These are phyloP conservation scores for Huso huso DNA, from an alignment of 2,797 vertebrate species.

Conservation along the genomic window DNA sequence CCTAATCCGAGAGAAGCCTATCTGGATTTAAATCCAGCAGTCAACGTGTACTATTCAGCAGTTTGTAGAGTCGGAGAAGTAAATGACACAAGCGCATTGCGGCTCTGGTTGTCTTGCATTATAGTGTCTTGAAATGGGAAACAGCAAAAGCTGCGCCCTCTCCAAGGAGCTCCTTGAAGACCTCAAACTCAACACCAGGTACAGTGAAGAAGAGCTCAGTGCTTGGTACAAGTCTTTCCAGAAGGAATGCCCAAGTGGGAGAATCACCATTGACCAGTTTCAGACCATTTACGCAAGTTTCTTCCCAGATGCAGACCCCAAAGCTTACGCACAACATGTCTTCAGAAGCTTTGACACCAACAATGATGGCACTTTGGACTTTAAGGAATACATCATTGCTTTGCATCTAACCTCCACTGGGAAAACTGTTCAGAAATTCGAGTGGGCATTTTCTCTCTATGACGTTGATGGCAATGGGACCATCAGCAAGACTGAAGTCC, in stretches of 20 bases:
- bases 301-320: slow-evolving; percentile 80
- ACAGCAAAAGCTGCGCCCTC: slow-evolving; percentile 74
- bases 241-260: slow-evolving; percentile 79
- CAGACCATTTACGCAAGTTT: slow-evolving; percentile 84
- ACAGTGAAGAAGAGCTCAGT: slow-evolving; percentile 72
- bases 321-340: slow-evolving; percentile 79
- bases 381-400: slow-evolving; percentile 87
- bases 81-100: background rate
- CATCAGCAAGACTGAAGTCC: slow-evolving; percentile 82
- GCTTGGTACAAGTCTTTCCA: slow-evolving; percentile 84
- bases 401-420: slow-evolving; percentile 83
- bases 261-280: slow-evolving; percentile 75
- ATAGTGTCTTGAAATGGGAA: slow-evolving; percentile 63
- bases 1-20: slow-evolving; percentile 54
- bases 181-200: slow-evolving; percentile 79
- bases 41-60: slow-evolving; percentile 53
- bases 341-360: slow-evolving; percentile 93
- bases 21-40: slow-evolving; percentile 50
- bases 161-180: slow-evolving; percentile 84
- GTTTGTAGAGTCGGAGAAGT: slow-evolving; percentile 26
- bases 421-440: slow-evolving; percentile 78
- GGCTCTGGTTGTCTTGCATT: background rate
- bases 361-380: slow-evolving; percentile 80
- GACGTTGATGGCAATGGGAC: slow-evolving; percentile 86
- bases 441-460: slow-evolving; percentile 90